Conservation (phyloP, 2,113 vertebrate species). For the Chloropsis cyanopogon region DNA sequence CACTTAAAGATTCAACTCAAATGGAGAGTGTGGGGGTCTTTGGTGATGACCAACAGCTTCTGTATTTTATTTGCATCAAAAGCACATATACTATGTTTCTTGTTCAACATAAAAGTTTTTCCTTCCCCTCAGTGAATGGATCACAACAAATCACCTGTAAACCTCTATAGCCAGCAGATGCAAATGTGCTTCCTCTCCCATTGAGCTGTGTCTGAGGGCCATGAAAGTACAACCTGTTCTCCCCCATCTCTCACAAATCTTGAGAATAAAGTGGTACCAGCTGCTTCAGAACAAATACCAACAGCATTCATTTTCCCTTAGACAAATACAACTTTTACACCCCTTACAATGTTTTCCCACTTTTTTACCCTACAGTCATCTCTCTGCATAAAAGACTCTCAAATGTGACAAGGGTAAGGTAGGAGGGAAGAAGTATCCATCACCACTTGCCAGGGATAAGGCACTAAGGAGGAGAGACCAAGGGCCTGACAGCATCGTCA, state of each 20-base stretch:
- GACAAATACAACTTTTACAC: neutral
- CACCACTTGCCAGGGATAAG: neutral
- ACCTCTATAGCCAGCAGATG: neutral
- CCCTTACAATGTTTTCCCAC: neutral
- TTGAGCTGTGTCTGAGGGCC: neutral
- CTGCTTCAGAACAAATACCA: neutral
- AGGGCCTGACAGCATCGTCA: neutral
- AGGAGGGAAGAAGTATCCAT: neutral
- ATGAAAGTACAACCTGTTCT: neutral
- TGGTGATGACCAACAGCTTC: neutral
- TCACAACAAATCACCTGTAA: conserved; percentile 23
- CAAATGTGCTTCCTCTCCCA: neutral
- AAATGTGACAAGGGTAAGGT: neutral
- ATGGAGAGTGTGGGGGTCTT: neutral
- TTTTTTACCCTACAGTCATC: neutral
- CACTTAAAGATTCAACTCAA: neutral
- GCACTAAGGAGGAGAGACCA: neutral
- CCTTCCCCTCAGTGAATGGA: neutral
- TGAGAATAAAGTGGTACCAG: neutral
- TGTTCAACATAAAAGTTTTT: neutral
- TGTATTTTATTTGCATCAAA: neutral
- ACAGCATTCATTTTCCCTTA: neutral
- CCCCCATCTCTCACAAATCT: neutral
- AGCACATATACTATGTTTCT: neutral
- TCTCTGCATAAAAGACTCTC: neutral